These are phyloP conservation scores for Micrastur ruficollis DNA, from an alignment of 2,797 vertebrate species.

Conservation along the genomic window DNA sequence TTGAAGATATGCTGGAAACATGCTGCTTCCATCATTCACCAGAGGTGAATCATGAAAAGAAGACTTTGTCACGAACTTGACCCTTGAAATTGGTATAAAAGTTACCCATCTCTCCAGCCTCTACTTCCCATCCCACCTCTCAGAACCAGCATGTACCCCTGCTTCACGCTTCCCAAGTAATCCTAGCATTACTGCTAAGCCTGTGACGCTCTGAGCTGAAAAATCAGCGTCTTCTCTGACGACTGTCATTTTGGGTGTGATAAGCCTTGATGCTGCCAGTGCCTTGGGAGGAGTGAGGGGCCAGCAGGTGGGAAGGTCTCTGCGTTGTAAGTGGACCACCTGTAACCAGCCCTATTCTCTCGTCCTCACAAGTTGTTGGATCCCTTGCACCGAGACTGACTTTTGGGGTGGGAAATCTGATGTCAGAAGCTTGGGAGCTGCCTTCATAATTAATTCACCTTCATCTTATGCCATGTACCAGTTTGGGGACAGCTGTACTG, in stretches of 20 bases:
- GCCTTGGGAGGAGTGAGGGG: neutral
- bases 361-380: neutral
- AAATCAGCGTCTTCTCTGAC: neutral
- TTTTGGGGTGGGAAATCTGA: neutral
- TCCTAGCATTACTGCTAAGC: neutral
- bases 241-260: accelerated
- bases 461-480: neutral
- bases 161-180: neutral
- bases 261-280: neutral
- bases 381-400: neutral
- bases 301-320: neutral
- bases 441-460: neutral
- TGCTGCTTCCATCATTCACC: neutral
- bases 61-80: neutral
- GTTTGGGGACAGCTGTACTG: neutral
- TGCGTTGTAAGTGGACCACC: neutral
- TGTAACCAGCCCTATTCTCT: neutral
- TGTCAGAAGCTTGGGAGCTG: neutral
- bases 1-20: neutral
- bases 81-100: neutral
- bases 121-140: neutral
- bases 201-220: neutral
- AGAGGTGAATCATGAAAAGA: neutral
- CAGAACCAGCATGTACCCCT: neutral
- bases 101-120: neutral